Conservation (phyloP, 2,888 invertebrate genomes). For the Theretra japonica region DNA sequence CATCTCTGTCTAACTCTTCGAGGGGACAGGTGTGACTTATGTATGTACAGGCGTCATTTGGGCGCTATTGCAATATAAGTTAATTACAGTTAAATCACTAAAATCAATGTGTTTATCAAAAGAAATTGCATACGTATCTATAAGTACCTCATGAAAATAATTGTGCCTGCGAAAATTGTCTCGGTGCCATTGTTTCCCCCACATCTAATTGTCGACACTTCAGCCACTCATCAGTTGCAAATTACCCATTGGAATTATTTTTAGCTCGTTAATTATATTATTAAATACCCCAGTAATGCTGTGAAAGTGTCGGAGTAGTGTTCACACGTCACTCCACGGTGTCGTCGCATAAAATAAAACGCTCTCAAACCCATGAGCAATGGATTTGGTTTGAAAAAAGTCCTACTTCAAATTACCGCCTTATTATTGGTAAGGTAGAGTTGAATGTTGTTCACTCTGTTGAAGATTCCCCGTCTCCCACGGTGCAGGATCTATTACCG, state of each 20-base stretch:
- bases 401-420: not conserved
- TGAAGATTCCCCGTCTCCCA: conserved; percentile 58
- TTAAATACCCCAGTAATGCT: conserved; percentile 53
- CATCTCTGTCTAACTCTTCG: too few relatives aligned
- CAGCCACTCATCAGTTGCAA: not conserved
- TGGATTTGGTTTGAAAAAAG: conserved; percentile 29
- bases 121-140: too few relatives aligned
- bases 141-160: too few relatives aligned
- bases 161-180: not conserved
- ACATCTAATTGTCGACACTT: not conserved
- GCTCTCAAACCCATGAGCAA: conserved; percentile 41
- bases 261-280: conserved; percentile 49
- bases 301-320: conserved; percentile 68
- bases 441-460: not conserved
- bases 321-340: conserved; percentile 76
- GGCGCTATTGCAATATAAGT: too few relatives aligned
- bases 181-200: not conserved
- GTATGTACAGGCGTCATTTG: too few relatives aligned
- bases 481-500: conserved; percentile 64
- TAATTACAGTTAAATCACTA: too few relatives aligned
- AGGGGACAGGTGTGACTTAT: too few relatives aligned
- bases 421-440: not conserved
- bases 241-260: conserved; percentile 33
- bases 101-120: too few relatives aligned
- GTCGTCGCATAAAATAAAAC: conserved; percentile 70